Evolutionary conservation across 2,113 vertebrate genomes (phyloP), one percentile per base, ranked within the genome.

Genomic region (Anguilla rostrata): DNA sequence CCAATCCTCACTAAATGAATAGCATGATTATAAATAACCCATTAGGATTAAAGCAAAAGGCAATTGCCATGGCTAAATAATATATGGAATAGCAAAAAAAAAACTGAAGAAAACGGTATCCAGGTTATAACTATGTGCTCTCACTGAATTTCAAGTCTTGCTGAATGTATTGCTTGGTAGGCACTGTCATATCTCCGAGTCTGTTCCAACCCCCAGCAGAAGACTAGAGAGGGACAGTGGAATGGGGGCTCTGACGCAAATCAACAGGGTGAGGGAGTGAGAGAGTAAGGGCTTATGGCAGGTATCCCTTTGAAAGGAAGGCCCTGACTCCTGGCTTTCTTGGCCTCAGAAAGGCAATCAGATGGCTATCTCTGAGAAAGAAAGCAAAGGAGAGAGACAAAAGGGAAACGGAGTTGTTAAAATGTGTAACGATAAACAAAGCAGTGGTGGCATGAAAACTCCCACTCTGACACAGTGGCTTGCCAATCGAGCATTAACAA

Each of bases 371-470:
- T 43, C 40, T 82, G 0, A 46, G 22, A 82, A 82, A 43, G 15
- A 40, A n/a, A 71, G 66, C 8, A 26, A 34, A 34, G 7, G 60
- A 29, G 26, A 34, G 16, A 75, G 11, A 34, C 5, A 75, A 75
- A 20, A 41, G 79, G 41, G 11, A 5, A 82, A 82, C 8, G 2
- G 40, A n/a, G 11, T 15, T 26, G 22, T 3, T 3, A n/a, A n/a
- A 43, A n/a, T 16, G 43, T 39, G 41, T 39, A 39, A 94, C 93
- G 95, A 95, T 95, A 95, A 95, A 95, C 95, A 95, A 95, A 95
- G 94, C 94, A 92, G 90, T 93, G 92, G 92, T 93, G 91, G 95
- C 90, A 94, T 95, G 95, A 81, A 95, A 95, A 93, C 94, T 94
- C 89, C 92, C 90, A 88, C 91, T 93, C 90, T 90, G 86, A 88